Evolutionary conservation across 2,888 invertebrate genomes (phyloP), one percentile per base, ranked within the genome.

Genomic region (Acleris sparsana): DNA sequence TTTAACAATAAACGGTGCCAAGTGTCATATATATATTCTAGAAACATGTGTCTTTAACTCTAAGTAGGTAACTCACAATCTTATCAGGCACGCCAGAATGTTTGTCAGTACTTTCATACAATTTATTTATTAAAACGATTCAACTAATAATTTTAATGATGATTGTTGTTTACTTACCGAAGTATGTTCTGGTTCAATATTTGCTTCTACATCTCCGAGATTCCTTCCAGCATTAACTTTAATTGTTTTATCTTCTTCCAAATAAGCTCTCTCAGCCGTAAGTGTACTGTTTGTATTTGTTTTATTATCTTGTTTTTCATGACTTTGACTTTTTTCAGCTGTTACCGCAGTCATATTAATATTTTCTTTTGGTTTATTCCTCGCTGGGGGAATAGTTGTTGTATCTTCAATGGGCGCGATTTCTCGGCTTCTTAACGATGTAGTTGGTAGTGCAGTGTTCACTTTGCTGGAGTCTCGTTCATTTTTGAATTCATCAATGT

Each of bases 401-500:
- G 53, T 13, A 20, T 43, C n/a, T 58, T 33, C 29, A 25, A 20
- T 25, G 6, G 46, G 11, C 0, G 18, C 17, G 7, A 29, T 60
- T 22, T 56, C 43, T 17, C 56, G 51, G 22, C 43, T 17, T 53
- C 33, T 56, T 18, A 62, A 43, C 25, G n/a, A 44, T 13, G 16
- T 59, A n/a, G 52, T 55, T 57, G 33, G 29, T 53, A 18, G 67
- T 11, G 53, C 48, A 11, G 53, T 43, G 1, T 55, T 29, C 18
- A 48, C n/a, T 13, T 63, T 58, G 44, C 62, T 56, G 3, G 68
- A 65, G 3, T 57, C 67, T 63, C 69, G 72, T 49, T 80, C 77
- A 58, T 79, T 85, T 39, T 73, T 82, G n/a, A 84, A 87, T 0
- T 85, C 87, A 18, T 89, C 88, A 46, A 90, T 82, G 75, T 89